Evolutionary conservation across 2,113 vertebrate genomes (phyloP), one percentile per base, ranked within the genome.

Genomic region (Cyprinus carpio): DNA sequence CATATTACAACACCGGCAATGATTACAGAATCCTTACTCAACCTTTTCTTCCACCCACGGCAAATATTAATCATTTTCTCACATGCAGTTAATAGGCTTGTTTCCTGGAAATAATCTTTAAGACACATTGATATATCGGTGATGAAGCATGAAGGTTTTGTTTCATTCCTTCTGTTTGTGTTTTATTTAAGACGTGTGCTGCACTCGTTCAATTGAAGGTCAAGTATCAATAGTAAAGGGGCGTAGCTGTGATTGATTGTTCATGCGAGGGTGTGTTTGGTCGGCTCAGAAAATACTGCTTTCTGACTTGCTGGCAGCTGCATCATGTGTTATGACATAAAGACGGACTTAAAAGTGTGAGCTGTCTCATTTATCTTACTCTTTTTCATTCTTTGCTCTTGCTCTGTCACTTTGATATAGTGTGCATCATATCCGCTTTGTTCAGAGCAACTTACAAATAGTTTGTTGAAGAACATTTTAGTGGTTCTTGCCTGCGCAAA

Each of bases 41-140:
- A 64, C 84, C 62, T 82, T 85, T 71, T 88, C 60, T 81, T 81
- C 84, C 75, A 49, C 88, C 85, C 92, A 87, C 90, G 58, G 90
- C 11, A 51, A 58, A 43, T 85, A 91, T 94, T 92, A 92, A 91
- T 95, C 93, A 94, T 89, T 90, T 94, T 92, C 92, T 92, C 82
- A 43, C 9, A 37, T 82, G 69, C 85, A 82, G 78, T 84, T 89
- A 84, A 64, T 77, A 84, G 46, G 82, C 87, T 82, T 56, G 80
- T 90, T 92, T 93, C 88, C 91, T 89, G 93, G 91, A 94, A 95
- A 90, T 74, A 31, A 58, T 56, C 71, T 56, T 87, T 64, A 46
- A 51, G 79, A 65, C 78, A 3, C 4, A 11, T 27, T 1, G 16
- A 29, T 64, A 4, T 65, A 4, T 25, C 9, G 3, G 8, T 16